Evolutionary conservation across 2,797 vertebrate genomes (phyloP).

Genomic region (Enteromius radiatus): DNA sequence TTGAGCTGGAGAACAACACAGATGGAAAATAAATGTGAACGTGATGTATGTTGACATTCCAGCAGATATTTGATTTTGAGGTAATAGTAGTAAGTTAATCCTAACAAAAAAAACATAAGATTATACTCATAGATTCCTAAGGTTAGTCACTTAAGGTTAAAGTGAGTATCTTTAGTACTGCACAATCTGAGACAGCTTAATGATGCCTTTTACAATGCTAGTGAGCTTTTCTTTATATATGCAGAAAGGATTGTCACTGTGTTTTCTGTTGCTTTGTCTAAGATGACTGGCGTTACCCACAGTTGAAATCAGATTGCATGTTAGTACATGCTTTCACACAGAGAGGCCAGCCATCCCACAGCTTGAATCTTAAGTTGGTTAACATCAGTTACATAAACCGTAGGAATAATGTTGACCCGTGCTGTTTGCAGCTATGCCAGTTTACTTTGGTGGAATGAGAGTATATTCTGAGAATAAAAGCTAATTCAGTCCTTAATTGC

Average conservation of each 20-base stretch:
- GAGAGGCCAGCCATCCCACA: not conserved
- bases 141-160: not conserved
- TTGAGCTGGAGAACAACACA: not conserved
- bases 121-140: not conserved
- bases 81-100: not conserved
- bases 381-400: constrained; percentile 1
- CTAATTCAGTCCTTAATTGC: not conserved
- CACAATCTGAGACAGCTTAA: not conserved
- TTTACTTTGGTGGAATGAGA: not conserved
- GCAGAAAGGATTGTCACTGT: not conserved
- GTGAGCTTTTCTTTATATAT: not conserved
- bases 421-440: not conserved
- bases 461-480: not conserved
- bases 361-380: not conserved
- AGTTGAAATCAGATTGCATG: constrained; percentile 1
- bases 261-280: not conserved
- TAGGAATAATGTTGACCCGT: not conserved
- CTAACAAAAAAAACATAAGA: not conserved
- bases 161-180: not conserved
- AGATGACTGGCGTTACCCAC: not conserved
- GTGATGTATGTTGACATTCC: not conserved
- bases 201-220: not conserved
- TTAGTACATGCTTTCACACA: not conserved
- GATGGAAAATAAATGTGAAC: not conserved
- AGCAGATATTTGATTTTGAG: not conserved